These are phyloP conservation scores for Etheostoma spectabile DNA, from an alignment of 2,113 vertebrate species.

Conservation along the genomic window DNA sequence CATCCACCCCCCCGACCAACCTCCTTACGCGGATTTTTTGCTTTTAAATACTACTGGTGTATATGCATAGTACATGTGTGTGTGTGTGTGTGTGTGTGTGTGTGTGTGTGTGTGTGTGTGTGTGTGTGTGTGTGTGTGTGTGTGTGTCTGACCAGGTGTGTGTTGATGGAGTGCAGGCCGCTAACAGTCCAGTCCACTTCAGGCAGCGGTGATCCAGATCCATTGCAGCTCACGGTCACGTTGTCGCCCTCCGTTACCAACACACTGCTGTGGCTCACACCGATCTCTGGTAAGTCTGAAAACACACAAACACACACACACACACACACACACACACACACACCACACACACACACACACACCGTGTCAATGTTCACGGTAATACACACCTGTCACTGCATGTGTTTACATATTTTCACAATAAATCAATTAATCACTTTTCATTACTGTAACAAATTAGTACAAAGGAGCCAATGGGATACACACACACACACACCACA, in stretches of 20 bases:
- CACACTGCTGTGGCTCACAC: conserved; percentile 93
- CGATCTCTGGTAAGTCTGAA: conserved; percentile 95
- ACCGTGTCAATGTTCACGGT: not conserved
- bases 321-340: conserved; percentile 7
- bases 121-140: conserved; percentile 12
- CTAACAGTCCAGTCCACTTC: conserved; percentile 97
- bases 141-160: conserved; percentile 89
- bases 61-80: too few species aligned
- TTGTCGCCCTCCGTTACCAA: conserved; percentile 93
- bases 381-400: conserved; percentile 13
- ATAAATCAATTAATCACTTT: conserved; percentile 65
- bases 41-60: too few species aligned
- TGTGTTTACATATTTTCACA: conserved; percentile 55
- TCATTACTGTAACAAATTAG: conserved; percentile 56
- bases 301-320: conserved; percentile 21
- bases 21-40: too few species aligned
- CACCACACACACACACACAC: conserved; percentile 8
- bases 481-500: conserved; percentile 11
- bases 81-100: not conserved
- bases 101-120: not conserved
- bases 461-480: conserved; percentile 26
- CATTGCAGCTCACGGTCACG: conserved; percentile 94
- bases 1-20: too few species aligned
- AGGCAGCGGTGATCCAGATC: conserved; percentile 92
- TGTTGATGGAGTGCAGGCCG: conserved; percentile 95